Evolutionary conservation across 2,888 invertebrate genomes (phyloP), one percentile per base, ranked within the genome.

Genomic region (Standfussiana lucernea): DNA sequence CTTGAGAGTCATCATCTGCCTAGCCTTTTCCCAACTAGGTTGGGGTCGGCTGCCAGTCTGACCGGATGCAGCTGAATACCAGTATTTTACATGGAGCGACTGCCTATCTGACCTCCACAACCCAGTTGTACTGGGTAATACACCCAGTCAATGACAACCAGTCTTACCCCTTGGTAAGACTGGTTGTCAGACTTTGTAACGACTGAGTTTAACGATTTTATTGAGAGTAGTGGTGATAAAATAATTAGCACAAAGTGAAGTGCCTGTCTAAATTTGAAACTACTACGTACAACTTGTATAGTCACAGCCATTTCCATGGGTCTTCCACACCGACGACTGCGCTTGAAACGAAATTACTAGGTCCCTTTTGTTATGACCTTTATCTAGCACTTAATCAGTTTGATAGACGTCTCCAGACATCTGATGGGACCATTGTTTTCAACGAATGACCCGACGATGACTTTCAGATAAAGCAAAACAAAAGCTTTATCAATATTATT

Each of bases 261-360:
- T 21, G 32, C 32, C 4, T 59, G 1, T 21, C 28, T 59, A 4
- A 32, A 7, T 32, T 56, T 32, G 7, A 59, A 59, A 7, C 18
- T 28, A 28, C 2, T 1, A 15, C 59, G 2, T 15, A 28, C 6
- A 53, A 28, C 6, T 53, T 53, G 11, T 4, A n/a, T n/a, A 53
- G 1, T 11, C 11, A 0, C 4, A 11, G 50, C 10, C 4, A 10
- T 50, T n/a, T 50, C 28, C 28, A 28, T 7, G 15, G 15, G 11
- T 13, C 53, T 28, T 56, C 28, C 15, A 56, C 6, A 0, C 28
- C 28, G 13, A 56, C 28, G 28, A 56, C 28, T 15, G 15, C 15
- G 28, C 28, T 56, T 56, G 56, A 56, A 56, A 28, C 56, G 56
- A 56, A 56, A 56, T 56, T 15, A 70, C 70, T 70, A 6, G 21